Evolutionary conservation across 1,140 invertebrate species (phyloP).

Genomic region (Conus betulinus): DNA sequence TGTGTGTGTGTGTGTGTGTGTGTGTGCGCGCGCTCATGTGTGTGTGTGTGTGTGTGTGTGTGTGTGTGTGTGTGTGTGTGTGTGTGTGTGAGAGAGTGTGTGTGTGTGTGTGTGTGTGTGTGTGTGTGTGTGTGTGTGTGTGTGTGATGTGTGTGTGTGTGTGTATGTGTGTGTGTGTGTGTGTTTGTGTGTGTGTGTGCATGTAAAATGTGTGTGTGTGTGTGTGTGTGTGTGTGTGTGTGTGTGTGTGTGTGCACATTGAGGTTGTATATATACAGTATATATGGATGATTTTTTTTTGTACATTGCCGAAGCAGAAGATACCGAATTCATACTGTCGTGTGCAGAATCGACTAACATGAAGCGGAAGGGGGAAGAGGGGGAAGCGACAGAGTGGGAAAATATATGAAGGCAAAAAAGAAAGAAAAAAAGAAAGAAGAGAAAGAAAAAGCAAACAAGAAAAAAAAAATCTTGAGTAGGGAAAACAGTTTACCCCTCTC

Average conservation of each 20-base stretch:
- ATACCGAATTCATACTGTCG: too few relatives aligned
- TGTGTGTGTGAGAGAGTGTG: background rate
- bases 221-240: background rate
- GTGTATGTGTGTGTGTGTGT: background rate
- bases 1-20: background rate
- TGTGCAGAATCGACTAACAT: too few relatives aligned
- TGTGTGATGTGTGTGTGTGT: background rate
- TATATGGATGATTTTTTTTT: too few relatives aligned
- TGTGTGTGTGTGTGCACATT: slow-evolving; percentile 37
- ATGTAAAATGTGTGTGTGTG: background rate
- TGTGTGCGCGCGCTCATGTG: background rate
- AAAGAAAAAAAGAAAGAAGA: too few relatives aligned
- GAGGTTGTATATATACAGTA: too few relatives aligned
- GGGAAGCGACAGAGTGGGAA: too few relatives aligned
- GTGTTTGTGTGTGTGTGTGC: background rate
- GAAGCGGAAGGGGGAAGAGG: too few relatives aligned
- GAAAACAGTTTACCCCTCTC: too few relatives aligned
- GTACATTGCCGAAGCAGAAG: too few relatives aligned
- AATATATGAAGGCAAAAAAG: too few relatives aligned
- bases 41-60: background rate
- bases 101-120: background rate
- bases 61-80: background rate
- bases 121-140: background rate
- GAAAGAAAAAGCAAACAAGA: too few relatives aligned
- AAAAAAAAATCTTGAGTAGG: too few relatives aligned